phyloP scores from a whole-genome alignment of 92 coral and sea anemone genomes.

The Montipora capitata region DNA sequence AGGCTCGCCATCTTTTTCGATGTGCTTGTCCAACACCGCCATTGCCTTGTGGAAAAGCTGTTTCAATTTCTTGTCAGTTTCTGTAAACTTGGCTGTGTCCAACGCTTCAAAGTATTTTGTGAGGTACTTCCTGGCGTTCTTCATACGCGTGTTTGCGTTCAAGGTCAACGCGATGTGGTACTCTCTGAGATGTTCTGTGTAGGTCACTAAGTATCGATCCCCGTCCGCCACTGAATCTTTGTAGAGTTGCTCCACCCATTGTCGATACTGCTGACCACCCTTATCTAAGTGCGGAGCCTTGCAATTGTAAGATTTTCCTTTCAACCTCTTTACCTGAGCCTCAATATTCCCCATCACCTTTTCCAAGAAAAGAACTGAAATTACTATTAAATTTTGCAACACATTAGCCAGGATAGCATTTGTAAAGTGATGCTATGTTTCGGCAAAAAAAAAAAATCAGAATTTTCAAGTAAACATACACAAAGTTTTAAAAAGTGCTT shows the following conservation, averaged over 20 bases:
- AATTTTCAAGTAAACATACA: too few relatives aligned
- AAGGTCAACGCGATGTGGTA: conserved; percentile 90
- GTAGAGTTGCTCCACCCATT: conserved; percentile 87
- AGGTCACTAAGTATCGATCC: conserved; percentile 84
- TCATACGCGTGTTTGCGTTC: conserved; percentile 83
- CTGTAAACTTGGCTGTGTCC: conserved; percentile 59
- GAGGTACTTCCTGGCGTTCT: conserved; percentile 81
- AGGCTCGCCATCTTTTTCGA: conserved; percentile 72
- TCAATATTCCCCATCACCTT: conserved; percentile 82
- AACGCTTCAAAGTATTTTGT: conserved; percentile 65
- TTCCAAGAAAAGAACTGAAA: not conserved
- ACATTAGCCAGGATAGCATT: too few relatives aligned
- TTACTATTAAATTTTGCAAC: not conserved
- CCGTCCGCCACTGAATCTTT: conserved; percentile 61
- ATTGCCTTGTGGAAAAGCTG: conserved; percentile 70
- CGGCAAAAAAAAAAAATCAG: too few relatives aligned
- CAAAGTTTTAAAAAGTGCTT: too few relatives aligned
- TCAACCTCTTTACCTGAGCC: not conserved
- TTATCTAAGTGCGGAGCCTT: conserved; percentile 27
- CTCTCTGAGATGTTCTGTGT: conserved; percentile 87
- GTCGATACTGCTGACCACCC: conserved; percentile 85
- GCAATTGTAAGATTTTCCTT: not conserved
- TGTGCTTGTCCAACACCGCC: conserved; percentile 43
- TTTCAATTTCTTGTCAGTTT: conserved; percentile 68
- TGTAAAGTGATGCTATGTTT: too few relatives aligned